Evolutionary conservation across 2,113 vertebrate genomes (phyloP).

Genomic region (Phylloscopus whistleri): DNA sequence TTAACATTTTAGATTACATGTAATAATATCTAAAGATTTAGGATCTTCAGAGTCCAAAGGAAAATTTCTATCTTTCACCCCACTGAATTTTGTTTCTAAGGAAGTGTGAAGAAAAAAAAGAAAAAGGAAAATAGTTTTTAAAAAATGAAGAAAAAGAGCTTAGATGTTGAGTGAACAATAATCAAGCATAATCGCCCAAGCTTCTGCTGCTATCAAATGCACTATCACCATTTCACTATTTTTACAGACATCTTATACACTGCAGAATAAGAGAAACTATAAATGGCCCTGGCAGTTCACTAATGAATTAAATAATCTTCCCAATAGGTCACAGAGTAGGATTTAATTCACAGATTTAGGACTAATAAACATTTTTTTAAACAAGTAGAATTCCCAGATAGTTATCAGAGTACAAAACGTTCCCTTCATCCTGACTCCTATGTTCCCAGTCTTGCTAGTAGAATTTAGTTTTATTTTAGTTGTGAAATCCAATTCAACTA

Average conservation of each 20-base stretch:
- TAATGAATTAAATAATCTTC: neutral
- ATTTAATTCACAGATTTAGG: neutral
- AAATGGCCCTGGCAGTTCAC: neutral
- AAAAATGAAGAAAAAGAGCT: neutral
- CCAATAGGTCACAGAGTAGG: neutral
- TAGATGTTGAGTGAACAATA: neutral
- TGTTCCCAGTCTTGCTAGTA: neutral
- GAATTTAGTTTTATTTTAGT: neutral
- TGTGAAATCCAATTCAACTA: neutral
- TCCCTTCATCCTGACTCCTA: neutral
- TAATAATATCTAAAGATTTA: neutral
- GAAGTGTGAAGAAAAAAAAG: neutral
- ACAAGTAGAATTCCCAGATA: neutral
- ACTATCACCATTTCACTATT: neutral
- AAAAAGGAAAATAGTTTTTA: neutral
- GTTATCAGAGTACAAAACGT: neutral
- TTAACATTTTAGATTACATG: neutral
- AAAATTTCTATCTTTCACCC: neutral
- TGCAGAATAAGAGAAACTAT: neutral
- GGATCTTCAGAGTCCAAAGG: neutral
- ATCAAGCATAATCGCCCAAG: neutral
- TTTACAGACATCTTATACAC: neutral
- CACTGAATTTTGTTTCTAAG: neutral
- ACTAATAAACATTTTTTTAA: neutral
- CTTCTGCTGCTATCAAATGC: neutral